phyloP scores from a whole-genome alignment of 2,113 vertebrate species.

The Pungitius pungitius region DNA sequence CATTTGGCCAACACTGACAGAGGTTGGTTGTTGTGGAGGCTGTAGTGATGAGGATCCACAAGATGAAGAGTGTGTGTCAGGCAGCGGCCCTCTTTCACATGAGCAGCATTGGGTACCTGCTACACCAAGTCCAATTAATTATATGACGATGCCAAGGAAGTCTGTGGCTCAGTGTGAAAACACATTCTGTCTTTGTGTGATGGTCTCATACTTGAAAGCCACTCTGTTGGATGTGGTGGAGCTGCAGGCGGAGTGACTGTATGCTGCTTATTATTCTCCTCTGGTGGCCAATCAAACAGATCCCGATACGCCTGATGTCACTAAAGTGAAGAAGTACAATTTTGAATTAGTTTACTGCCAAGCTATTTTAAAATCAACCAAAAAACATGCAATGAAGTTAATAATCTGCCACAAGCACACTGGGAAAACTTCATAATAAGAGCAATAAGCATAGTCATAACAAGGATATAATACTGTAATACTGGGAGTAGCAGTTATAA shows the following conservation, averaged over 20 bases:
- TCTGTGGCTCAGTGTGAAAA: slow-evolving; percentile 40
- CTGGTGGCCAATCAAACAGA: slow-evolving; percentile 98
- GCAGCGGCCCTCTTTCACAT: slow-evolving; percentile 18
- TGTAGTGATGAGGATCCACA: slow-evolving; percentile 58
- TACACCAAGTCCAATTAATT: slow-evolving; percentile 64
- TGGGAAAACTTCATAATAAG: not conserved
- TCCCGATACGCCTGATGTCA: slow-evolving; percentile 94
- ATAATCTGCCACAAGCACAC: not conserved
- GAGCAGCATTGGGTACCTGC: slow-evolving; percentile 51
- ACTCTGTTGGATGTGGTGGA: slow-evolving; percentile 96
- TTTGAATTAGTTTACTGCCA: slow-evolving; percentile 1
- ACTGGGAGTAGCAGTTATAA: not conserved
- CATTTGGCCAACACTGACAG: slow-evolving; percentile 63
- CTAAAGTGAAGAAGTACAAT: slow-evolving; percentile 71
- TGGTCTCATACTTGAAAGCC: slow-evolving; percentile 94
- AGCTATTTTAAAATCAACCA: not conserved
- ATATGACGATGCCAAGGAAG: slow-evolving; percentile 50
- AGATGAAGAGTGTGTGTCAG: slow-evolving; percentile 49
- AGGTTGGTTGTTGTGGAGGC: slow-evolving; percentile 73
- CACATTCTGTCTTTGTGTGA: slow-evolving; percentile 71
- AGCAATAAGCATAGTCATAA: not conserved
- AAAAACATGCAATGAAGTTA: slow-evolving; percentile 4
- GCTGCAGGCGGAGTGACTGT: slow-evolving; percentile 96
- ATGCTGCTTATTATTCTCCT: slow-evolving; percentile 99
- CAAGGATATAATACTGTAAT: not conserved